These are phyloP conservation scores for Hipparchia semele DNA, from an alignment of 2,888 invertebrate genomes.

Conservation along the genomic window DNA sequence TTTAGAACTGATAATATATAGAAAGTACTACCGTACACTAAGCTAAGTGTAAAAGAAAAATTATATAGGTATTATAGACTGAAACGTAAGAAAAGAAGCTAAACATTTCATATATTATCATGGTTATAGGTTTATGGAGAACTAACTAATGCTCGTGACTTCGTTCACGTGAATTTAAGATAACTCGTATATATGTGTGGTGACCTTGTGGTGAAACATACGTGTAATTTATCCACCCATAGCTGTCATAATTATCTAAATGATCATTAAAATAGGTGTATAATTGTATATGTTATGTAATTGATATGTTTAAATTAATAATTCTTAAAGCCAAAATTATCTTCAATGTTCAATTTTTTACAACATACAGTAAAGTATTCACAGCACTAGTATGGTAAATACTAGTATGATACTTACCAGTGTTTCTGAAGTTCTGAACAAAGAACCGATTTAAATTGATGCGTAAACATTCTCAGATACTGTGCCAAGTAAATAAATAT, in stretches of 20 bases:
- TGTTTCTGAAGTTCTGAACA: conserved; percentile 52
- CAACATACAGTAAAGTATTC: too few relatives aligned
- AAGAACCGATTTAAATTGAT: conserved; percentile 59
- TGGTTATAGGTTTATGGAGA: not conserved
- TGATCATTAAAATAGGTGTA: too few relatives aligned
- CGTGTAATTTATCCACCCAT: not conserved
- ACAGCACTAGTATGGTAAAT: too few relatives aligned
- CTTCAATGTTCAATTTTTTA: not conserved
- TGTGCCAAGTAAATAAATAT: conserved; percentile 62
- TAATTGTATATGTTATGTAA: too few relatives aligned
- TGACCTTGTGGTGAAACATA: not conserved
- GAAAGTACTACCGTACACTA: not conserved
- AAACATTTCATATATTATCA: not conserved
- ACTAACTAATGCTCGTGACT: too few relatives aligned
- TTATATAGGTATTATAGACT: too few relatives aligned
- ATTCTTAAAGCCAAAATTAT: not conserved
- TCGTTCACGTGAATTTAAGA: not conserved
- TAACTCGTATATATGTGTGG: not conserved
- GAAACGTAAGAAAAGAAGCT: too few relatives aligned
- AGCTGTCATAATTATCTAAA: not conserved
- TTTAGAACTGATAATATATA: not conserved
- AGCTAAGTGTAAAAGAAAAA: not conserved
- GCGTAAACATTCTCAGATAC: conserved; percentile 75
- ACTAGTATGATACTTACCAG: conserved; percentile 29
- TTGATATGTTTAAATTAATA: too few relatives aligned